Evolutionary conservation across 2,113 vertebrate species (phyloP).

Genomic region (Equus quagga): DNA sequence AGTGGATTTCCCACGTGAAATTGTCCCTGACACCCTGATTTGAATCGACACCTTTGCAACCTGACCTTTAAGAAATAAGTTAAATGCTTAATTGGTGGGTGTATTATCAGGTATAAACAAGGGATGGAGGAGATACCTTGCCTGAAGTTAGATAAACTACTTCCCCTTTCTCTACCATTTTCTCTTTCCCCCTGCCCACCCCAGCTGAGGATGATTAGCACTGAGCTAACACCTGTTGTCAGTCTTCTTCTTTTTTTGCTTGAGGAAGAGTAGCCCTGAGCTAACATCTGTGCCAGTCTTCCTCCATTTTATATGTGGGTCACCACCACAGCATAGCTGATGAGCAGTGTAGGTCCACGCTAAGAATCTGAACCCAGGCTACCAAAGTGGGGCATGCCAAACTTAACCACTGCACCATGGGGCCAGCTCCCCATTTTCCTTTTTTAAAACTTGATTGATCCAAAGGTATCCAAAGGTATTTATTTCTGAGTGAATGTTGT

Average conservation of each 20-base stretch:
- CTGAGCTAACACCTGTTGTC: no score
- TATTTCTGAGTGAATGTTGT: background rate
- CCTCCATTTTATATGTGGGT: no score
- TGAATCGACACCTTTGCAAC: slow-evolving; percentile 16
- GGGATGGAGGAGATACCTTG: background rate
- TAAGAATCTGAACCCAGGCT: no score
- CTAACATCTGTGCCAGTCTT: no score
- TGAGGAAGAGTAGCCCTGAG: no score
- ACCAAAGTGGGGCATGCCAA: no score
- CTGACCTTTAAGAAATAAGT: slow-evolving; percentile 69
- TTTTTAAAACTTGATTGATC: slow-evolving; percentile 51
- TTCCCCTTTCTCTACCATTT: slow-evolving; percentile 67
- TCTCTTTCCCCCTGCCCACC: background rate
- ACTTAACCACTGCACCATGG: no score
- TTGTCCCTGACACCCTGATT: background rate
- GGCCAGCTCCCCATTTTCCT: background rate
- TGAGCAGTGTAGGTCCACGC: no score
- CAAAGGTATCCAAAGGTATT: slow-evolving; percentile 51
- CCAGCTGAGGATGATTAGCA: no score
- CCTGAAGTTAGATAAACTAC: slow-evolving; percentile 53
- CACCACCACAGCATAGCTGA: no score
- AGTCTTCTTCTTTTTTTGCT: no score
- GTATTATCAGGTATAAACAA: slow-evolving; percentile 57
- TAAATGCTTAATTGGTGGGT: slow-evolving; percentile 26
- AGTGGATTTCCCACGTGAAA: slow-evolving; percentile 76